Conservation (phyloP, 2,888 invertebrate genomes). For the Lumbricus terrestris region DNA sequence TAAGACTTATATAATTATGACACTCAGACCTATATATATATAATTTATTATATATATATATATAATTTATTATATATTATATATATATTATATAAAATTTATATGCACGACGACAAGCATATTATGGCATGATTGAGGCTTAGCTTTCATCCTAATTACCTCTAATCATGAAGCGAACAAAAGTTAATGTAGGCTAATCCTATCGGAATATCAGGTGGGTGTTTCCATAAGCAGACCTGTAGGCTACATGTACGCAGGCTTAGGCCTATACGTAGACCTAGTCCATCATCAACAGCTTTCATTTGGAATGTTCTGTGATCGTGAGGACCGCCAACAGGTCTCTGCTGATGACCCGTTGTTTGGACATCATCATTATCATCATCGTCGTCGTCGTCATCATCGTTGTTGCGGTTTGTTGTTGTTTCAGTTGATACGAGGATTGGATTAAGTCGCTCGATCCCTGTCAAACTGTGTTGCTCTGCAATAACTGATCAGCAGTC, state of each 20-base stretch:
- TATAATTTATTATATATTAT: neutral
- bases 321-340: neutral
- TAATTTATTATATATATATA: neutral
- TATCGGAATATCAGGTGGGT: neutral
- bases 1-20: too few species aligned
- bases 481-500: neutral
- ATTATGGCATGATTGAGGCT: neutral
- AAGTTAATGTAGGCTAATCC: too few species aligned
- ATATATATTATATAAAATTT: neutral
- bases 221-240: too few species aligned
- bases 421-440: neutral
- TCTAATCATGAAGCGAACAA: neutral
- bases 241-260: too few species aligned
- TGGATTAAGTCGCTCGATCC: neutral
- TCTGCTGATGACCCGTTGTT: neutral
- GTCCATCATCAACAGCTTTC: neutral
- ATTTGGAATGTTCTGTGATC: neutral
- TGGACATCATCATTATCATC: neutral
- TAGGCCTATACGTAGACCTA: neutral
- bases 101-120: neutral
- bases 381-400: neutral
- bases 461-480: neutral
- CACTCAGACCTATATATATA: too few species aligned
- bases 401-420: neutral
- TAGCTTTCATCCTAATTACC: neutral